Base-by-base conservation (phyloP, 1,140 invertebrate species). In the Zaprionus inermis region DNA sequence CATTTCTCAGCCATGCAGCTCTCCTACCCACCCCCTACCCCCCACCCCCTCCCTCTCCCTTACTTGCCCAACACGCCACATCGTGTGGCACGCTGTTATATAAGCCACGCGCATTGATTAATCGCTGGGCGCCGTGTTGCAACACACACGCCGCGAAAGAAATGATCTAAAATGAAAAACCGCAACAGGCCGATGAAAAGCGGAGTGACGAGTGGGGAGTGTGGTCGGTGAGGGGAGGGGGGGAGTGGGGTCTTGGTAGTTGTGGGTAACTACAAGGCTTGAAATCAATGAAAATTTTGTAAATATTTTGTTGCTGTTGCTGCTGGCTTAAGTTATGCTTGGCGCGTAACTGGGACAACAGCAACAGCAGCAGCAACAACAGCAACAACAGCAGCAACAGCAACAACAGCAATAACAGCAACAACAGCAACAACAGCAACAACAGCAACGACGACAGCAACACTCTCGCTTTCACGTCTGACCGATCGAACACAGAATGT, bases 261-360 rank as follows among this genome's bases (percentile, higher is more conserved):
- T 28, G 60, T 14, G 14, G 3, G n/a, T n/a, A 60, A 60, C 59
- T 34, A 75, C 55, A 46, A 63, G 22, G 55, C 66, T 85, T 73
- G 72, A 81, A 85, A 85, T 84, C 81, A 84, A 85, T 85, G 74
- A 77, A 83, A 80, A 84, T 83, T 84, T 84, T 80, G 77, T 78
- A 79, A 83, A 79, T 75, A 79, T 79, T 70, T 66, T 75, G 58
- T 69, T 74, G 59, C 20, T 36, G 51, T 49, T 60, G 51, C 38
- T 58, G 32, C 46, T 67, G 55, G 44, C 24, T 64, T 57, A 71
- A 76, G 74, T 76, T 76, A 76, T 76, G 74, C 74, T 72, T 76
- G 74, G 22, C 74, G 74, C 74, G 74, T 76, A 76, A 76, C 74
- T 76, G 74, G 74, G 74, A 72, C 74, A 72, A 16, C 71, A 49